These are phyloP conservation scores for Pithecia hirsuta DNA, from an alignment of 2,797 vertebrate genomes.

Conservation along the genomic window DNA sequence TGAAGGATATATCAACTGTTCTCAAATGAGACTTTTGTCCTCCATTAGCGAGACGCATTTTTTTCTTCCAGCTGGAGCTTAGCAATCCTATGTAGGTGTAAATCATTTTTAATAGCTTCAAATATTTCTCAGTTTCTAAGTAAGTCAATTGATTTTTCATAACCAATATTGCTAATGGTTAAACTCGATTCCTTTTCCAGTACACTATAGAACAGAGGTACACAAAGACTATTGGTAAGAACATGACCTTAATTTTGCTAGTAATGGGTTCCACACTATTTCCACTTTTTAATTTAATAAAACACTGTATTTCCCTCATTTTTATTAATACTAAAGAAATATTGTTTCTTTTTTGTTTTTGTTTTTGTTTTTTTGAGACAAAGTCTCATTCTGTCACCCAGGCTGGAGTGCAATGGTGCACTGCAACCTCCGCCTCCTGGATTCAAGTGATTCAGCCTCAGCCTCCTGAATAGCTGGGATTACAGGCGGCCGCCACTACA, in stretches of 20 bases:
- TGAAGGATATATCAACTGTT: not conserved
- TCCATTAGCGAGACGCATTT: not conserved
- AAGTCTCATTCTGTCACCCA: too few species aligned
- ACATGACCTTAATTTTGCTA: slow-evolving; percentile 21
- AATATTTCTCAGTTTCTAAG: not conserved
- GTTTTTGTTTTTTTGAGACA: too few species aligned
- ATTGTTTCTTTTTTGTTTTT: too few species aligned
- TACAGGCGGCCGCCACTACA: too few species aligned
- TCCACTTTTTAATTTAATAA: not conserved
- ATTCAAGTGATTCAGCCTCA: too few species aligned
- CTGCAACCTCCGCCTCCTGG: too few species aligned
- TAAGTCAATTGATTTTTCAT: not conserved
- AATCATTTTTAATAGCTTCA: slow-evolving; percentile 19
- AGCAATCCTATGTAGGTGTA: not conserved
- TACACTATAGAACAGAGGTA: not conserved
- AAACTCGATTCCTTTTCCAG: not conserved
- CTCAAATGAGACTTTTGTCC: not conserved
- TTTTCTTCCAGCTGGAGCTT: not conserved
- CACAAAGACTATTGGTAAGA: slow-evolving; percentile 6
- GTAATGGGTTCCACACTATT: not conserved
- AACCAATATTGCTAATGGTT: not conserved
- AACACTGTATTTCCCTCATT: not conserved
- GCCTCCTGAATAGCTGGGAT: too few species aligned
- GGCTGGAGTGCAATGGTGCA: too few species aligned
- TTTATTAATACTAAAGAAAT: not conserved